Conservation (phyloP, 2,888 invertebrate genomes). For the Eulithis prunata region DNA sequence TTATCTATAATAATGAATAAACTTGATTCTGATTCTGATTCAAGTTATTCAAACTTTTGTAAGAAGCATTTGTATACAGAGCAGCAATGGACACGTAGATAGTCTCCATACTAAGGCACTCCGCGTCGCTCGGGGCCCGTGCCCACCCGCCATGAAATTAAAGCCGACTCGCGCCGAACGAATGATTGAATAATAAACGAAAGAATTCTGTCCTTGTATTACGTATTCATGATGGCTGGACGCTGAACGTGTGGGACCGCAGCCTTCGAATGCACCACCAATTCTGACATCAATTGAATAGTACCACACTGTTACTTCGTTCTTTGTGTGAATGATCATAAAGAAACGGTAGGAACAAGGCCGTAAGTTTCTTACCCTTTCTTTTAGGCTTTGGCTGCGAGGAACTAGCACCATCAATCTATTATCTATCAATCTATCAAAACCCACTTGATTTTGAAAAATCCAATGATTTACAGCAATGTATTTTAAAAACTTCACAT, state of each 20-base stretch:
- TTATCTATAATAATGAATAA: no score
- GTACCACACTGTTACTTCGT: not conserved
- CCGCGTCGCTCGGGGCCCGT: slow-evolving; percentile 71
- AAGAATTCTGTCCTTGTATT: slow-evolving; percentile 83
- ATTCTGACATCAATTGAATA: slow-evolving; percentile 29
- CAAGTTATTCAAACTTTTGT: no score
- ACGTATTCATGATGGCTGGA: slow-evolving; percentile 83
- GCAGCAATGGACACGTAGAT: slow-evolving; percentile 45
- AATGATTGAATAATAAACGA: slow-evolving; percentile 85
- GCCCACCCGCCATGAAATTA: slow-evolving; percentile 84
- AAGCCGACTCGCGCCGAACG: slow-evolving; percentile 83
- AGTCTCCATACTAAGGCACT: slow-evolving; percentile 59
- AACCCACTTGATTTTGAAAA: no score
- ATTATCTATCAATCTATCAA: no score
- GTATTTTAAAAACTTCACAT: no score
- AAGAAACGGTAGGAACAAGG: no score
- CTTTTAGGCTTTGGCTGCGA: no score
- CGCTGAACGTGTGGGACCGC: slow-evolving; percentile 51
- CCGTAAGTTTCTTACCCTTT: no score
- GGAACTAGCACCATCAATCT: no score
- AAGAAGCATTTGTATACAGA: no score
- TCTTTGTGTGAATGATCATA: not conserved
- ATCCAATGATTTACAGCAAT: no score
- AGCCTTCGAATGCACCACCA: slow-evolving; percentile 20
- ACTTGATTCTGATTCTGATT: no score